A percentile compares a stretch with the other conserved stretches of the same genome.
Evolutionary conservation across 2,113 vertebrate genomes (phyloP).

Genomic region (Lonchura striata): DNA sequence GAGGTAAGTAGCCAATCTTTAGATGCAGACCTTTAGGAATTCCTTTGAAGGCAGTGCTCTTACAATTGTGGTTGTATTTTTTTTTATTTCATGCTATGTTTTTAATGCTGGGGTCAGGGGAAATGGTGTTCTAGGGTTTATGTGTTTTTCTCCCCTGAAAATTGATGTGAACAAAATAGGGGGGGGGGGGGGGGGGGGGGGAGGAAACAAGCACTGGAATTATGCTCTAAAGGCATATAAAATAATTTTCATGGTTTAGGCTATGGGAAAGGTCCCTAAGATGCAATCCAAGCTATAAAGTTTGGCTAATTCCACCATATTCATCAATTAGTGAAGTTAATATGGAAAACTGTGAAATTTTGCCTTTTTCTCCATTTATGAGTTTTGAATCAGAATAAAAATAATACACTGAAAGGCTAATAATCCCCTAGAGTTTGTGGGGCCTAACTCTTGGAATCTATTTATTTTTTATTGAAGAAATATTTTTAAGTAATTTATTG

Average conservation of each 20-base stretch:
- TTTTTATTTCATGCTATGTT: background rate
- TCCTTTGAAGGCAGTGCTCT: background rate
- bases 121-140: background rate
- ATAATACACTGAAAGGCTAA: background rate
- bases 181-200: background rate
- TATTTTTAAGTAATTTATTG: background rate
- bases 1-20: slow-evolving; percentile 41
- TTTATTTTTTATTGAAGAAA: background rate
- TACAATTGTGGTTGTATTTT: background rate
- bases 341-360: background rate
- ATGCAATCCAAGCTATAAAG: background rate
- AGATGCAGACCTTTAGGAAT: background rate
- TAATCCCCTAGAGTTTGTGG: background rate
- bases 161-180: background rate
- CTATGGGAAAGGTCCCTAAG: background rate
- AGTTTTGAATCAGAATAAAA: background rate
- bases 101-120: background rate
- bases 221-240: background rate
- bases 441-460: background rate
- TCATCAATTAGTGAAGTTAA: background rate
- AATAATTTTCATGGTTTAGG: background rate
- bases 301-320: background rate
- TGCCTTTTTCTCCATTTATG: background rate
- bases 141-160: background rate
- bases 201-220: background rate